Evolutionary conservation across 2,888 invertebrate genomes (phyloP).

Genomic region (Drosophila pseudotalamancana): DNA sequence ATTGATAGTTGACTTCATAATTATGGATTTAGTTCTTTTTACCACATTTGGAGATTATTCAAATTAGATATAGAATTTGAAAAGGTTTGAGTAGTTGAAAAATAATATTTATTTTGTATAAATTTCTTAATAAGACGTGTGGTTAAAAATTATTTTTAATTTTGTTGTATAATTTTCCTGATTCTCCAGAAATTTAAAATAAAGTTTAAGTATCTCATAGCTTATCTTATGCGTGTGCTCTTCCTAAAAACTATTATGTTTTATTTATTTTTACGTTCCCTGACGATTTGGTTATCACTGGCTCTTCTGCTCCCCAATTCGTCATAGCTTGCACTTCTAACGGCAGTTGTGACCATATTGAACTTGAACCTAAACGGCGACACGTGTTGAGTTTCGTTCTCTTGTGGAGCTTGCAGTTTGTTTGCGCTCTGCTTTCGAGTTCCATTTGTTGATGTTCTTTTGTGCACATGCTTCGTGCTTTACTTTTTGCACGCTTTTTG

Average conservation of each 20-base stretch:
- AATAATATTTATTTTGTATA: neutral
- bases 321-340: conserved; percentile 32
- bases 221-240: no score
- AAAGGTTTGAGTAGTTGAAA: neutral
- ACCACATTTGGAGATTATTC: no score
- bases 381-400: conserved; percentile 57
- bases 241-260: no score
- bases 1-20: no score
- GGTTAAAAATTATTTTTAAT: no score
- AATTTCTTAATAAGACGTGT: no score
- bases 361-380: conserved; percentile 63
- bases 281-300: neutral
- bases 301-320: conserved; percentile 44
- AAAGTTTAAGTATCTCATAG: no score
- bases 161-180: no score
- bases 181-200: no score
- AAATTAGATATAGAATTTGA: no score
- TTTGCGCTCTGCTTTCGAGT: conserved; percentile 15
- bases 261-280: neutral
- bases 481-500: conserved; percentile 7
- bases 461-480: conserved; percentile 30
- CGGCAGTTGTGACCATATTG: conserved; percentile 59
- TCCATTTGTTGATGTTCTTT: conserved; percentile 32
- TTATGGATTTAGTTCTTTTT: no score
- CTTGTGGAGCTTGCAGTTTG: conserved; percentile 1